These are phyloP conservation scores for Trachops cirrhosus DNA, from an alignment of 2,797 vertebrate species.

Conservation along the genomic window DNA sequence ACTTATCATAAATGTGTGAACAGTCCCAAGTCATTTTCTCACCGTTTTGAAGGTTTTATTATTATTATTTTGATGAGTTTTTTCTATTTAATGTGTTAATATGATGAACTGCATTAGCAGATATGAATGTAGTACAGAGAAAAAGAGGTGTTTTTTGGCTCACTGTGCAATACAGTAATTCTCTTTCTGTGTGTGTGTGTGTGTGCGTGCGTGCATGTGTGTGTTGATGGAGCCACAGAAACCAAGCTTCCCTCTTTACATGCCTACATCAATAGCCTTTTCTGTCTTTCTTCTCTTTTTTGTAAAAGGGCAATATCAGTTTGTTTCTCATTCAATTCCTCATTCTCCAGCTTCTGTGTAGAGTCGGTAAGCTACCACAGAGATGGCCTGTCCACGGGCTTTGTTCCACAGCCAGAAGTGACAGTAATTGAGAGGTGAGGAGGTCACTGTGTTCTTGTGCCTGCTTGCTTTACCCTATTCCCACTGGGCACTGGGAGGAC, in stretches of 20 bases:
- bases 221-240: background rate
- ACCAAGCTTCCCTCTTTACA: background rate
- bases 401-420: background rate
- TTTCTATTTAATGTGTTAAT: background rate
- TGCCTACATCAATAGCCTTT: background rate
- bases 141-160: background rate
- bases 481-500: background rate
- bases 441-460: fast-evolving
- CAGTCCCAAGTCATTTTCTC: background rate
- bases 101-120: background rate
- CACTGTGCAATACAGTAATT: background rate
- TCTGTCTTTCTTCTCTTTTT: background rate
- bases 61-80: background rate
- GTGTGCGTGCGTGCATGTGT: background rate
- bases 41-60: background rate
- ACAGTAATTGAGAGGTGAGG: background rate
- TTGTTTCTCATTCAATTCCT: background rate
- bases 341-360: background rate
- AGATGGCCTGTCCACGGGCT: no score
- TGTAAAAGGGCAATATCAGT: background rate
- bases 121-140: background rate
- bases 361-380: background rate
- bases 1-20: background rate
- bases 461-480: background rate
- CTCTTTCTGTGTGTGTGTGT: background rate